These are phyloP conservation scores for Aldrovandia affinis DNA, from an alignment of 2,797 vertebrate genomes.

Conservation along the genomic window DNA sequence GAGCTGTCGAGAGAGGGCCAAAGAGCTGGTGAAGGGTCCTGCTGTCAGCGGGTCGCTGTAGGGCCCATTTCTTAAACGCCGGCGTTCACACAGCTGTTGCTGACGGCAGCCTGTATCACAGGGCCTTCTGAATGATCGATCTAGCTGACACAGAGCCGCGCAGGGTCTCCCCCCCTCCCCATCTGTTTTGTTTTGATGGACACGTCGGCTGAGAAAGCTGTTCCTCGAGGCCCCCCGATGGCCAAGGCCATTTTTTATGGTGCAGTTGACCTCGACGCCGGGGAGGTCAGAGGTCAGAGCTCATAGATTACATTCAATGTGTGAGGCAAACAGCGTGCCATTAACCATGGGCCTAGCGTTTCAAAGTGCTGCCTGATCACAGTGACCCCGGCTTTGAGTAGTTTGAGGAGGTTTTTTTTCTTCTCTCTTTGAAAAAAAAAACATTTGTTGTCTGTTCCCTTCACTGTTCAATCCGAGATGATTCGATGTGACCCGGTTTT, in stretches of 20 bases:
- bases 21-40: too few relatives aligned
- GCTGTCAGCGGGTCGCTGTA: too few relatives aligned
- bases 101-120: too few relatives aligned
- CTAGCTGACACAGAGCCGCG: slow-evolving; percentile 1
- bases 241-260: slow-evolving; percentile 61
- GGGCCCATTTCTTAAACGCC: too few relatives aligned
- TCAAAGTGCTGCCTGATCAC: slow-evolving; percentile 58
- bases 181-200: slow-evolving; percentile 47
- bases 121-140: too few relatives aligned
- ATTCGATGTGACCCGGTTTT: background rate
- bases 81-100: too few relatives aligned
- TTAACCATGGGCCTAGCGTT: slow-evolving; percentile 42
- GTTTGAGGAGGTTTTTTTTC: too few relatives aligned
- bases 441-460: slow-evolving; percentile 37
- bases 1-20: too few relatives aligned
- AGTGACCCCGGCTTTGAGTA: slow-evolving; percentile 59
- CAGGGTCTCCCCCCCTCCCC: slow-evolving; percentile 12
- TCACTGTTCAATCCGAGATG: background rate
- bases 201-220: slow-evolving; percentile 56
- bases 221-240: slow-evolving; percentile 43
- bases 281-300: slow-evolving; percentile 54
- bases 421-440: slow-evolving; percentile 28
- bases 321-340: slow-evolving; percentile 54
- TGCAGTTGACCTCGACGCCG: slow-evolving; percentile 66
- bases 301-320: slow-evolving; percentile 60